phyloP scores from a whole-genome alignment of 1,140 invertebrate genomes.

The Atta cephalotes region DNA sequence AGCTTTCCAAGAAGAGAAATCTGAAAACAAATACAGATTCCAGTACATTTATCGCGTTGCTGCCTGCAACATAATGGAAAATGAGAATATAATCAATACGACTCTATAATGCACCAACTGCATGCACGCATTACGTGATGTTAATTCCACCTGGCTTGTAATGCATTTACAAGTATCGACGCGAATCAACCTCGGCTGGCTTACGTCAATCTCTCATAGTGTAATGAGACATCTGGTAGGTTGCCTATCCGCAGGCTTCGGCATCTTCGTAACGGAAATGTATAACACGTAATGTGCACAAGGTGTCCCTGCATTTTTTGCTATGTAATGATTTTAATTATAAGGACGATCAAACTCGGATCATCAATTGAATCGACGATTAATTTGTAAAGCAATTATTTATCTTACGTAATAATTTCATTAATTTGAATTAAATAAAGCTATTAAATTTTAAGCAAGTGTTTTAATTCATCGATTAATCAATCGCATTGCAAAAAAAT shows the following conservation, averaged over 20 bases:
- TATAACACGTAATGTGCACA: not conserved
- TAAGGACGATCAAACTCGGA: not conserved
- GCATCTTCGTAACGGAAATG: conserved; percentile 1
- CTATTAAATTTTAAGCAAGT: not conserved
- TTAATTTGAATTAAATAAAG: not conserved
- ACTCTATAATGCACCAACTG: not conserved
- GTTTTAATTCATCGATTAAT: too few relatives aligned
- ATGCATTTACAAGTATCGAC: conserved; percentile 15
- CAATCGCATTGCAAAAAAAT: too few relatives aligned
- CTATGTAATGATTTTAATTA: not conserved
- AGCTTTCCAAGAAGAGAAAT: not conserved
- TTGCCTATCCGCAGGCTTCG: conserved; percentile 57
- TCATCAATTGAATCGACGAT: not conserved
- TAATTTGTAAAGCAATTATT: not conserved
- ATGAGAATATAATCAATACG: not conserved
- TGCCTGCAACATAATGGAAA: not conserved
- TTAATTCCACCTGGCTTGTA: conserved; percentile 18
- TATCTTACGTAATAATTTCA: not conserved
- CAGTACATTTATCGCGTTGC: not conserved
- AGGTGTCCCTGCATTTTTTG: not conserved
- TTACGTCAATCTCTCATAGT: conserved; percentile 28
- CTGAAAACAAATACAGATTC: not conserved
- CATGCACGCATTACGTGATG: not conserved
- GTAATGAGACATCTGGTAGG: conserved; percentile 42
- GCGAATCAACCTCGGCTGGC: not conserved